Base-by-base conservation (phyloP, 1,140 invertebrate species). In the Nixonia krombeini region DNA sequence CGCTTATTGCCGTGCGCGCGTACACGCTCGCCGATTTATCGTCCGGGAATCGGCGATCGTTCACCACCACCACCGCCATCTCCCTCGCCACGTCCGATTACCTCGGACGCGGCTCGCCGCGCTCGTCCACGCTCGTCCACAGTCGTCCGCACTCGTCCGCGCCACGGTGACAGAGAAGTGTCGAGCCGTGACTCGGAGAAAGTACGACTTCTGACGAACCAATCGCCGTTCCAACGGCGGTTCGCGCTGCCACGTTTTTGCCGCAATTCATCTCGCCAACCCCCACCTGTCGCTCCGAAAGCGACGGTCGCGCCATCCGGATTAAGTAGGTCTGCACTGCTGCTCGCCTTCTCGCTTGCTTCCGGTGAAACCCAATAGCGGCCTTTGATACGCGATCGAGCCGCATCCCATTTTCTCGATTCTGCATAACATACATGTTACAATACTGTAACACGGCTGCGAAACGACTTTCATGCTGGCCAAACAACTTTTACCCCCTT, bases 301-400 rank as follows among this genome's bases (percentile, higher is more conserved):
- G 66, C 58, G 58, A 29, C 49, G 55, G 64, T 64, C 66, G 53
- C 56, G 51, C 64, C 64, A 64, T 70, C 56, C 49, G 50, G 35
- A 38, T 46, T 46, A 70, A 70, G 59, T 70, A 59, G 66, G 66
- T 64, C 66, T 70, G 40, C 66, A 59, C 56, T 45, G 59, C 55
- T 53, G n/a, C 58, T 70, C 56, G 29, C 59, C 66, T 70, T 70
- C 56, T 70, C 59, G 51, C 46, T 59, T 64, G 64, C 64, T 70
- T 70, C 66, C 66, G 66, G 66, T 70, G 66, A 70, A 70, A 70
- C 59, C 59, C 56, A 70, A 64, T 70, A 64, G 51, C 35, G 31
- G 56, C 55, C 61, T 70, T 70, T 64, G 64, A 70, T 64, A 61
- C 61, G 50, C 51, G 61, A 64, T 70, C 64, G 61, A 56, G 53